These are phyloP conservation scores for Ctenoplectra terminalis DNA, from an alignment of 1,140 invertebrate species.

Conservation along the genomic window DNA sequence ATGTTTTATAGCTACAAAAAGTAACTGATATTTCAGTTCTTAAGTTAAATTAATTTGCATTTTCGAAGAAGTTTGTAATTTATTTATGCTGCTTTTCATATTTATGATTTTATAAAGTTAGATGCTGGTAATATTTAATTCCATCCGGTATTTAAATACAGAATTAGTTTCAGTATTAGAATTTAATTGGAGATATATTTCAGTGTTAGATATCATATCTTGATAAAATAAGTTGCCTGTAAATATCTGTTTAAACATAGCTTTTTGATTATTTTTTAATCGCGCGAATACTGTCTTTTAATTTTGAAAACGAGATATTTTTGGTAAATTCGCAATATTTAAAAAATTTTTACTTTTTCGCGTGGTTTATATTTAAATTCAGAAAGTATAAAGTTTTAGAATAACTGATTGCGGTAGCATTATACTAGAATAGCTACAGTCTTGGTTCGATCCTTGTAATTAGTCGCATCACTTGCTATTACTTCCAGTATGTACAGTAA, in stretches of 20 bases:
- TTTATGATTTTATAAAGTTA: not conserved
- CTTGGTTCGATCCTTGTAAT: not conserved
- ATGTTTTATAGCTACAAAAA: not conserved
- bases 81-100: too few species aligned
- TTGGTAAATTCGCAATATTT: not conserved
- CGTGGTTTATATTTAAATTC: not conserved
- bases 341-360: not conserved
- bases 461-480: not conserved
- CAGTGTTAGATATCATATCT: not conserved
- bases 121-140: not conserved
- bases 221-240: not conserved
- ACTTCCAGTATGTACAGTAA: not conserved
- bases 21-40: too few species aligned
- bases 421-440: too few species aligned
- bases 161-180: not conserved
- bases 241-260: not conserved
- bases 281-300: not conserved
- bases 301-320: not conserved
- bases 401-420: not conserved
- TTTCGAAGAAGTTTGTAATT: too few species aligned
- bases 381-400: not conserved
- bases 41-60: too few species aligned
- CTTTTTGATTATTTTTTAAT: not conserved
- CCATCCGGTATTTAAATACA: not conserved
- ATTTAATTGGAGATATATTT: too few species aligned